A percentile compares a stretch with the other conserved stretches of the same genome.
These are phyloP conservation scores for Gandaritis pyraliata DNA, from an alignment of 2,888 invertebrate species.

Conservation along the genomic window DNA sequence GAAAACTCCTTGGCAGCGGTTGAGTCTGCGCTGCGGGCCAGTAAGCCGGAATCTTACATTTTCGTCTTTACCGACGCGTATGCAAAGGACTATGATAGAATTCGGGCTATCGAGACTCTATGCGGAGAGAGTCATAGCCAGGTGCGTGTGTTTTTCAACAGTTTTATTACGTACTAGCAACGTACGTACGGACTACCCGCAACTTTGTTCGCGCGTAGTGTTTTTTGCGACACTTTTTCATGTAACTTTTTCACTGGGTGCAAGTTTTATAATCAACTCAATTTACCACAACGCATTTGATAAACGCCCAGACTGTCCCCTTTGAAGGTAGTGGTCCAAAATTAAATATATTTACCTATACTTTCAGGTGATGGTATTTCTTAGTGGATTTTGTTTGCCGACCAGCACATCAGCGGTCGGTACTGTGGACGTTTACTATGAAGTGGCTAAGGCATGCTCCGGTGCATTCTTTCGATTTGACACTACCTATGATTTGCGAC, in stretches of 20 bases:
- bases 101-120: slow-evolving; percentile 43
- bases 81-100: slow-evolving; percentile 50
- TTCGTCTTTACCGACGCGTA: slow-evolving; percentile 60
- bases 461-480: slow-evolving; percentile 61
- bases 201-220: no score
- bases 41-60: slow-evolving; percentile 43
- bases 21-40: slow-evolving; percentile 55
- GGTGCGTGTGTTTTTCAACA: slow-evolving; percentile 38
- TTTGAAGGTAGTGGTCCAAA: no score
- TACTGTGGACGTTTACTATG: slow-evolving; percentile 57
- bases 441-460: slow-evolving; percentile 63
- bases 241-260: no score
- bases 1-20: slow-evolving; percentile 65
- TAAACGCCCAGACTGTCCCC: no score
- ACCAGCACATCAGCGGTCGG: slow-evolving; percentile 28
- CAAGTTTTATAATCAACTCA: no score
- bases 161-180: no score
- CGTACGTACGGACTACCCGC: no score
- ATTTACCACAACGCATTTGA: no score
- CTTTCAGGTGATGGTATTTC: slow-evolving; percentile 50
- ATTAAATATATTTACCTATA: no score
- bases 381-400: slow-evolving; percentile 60
- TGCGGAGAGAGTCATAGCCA: slow-evolving; percentile 51
- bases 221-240: no score
- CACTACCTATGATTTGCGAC: slow-evolving; percentile 47